Percentiles rank a stretch among this genome's conserved stretches.
These are phyloP conservation scores for Phymorhynchus buccinoides DNA, from an alignment of 1,140 invertebrate species.

Conservation along the genomic window DNA sequence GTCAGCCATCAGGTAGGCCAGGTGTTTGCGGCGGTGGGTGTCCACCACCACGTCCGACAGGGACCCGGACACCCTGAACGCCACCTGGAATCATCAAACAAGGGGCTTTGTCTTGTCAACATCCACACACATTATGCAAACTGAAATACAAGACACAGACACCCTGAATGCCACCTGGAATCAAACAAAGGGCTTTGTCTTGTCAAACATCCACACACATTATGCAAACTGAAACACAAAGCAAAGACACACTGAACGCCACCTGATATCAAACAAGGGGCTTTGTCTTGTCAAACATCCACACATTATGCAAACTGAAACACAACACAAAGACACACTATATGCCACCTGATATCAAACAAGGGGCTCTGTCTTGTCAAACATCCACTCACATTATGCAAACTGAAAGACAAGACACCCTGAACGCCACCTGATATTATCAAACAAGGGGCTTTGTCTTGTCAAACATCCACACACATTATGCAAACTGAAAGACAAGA, in stretches of 20 bases:
- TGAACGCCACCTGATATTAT: conserved; percentile 63
- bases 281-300: neutral
- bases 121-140: conserved; percentile 45
- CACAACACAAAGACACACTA: conserved; percentile 75
- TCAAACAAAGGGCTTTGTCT: neutral
- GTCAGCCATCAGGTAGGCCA: conserved; percentile 97
- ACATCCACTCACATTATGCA: conserved; percentile 40
- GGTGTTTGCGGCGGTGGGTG: conserved; percentile 89
- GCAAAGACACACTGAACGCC: conserved; percentile 72
- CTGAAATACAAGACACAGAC: conserved; percentile 77
- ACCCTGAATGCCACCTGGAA: conserved; percentile 69
- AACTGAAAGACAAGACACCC: conserved; percentile 66
- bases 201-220: neutral
- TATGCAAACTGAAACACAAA: no score
- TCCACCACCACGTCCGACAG: conserved; percentile 90
- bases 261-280: conserved; percentile 56
- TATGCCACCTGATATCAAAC: conserved; percentile 65
- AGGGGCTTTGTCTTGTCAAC: neutral
- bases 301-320: no score
- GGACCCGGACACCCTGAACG: conserved; percentile 74
- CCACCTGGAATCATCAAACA: conserved; percentile 60
- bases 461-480: neutral
- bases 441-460: neutral
- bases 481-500: no score
- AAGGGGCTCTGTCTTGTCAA: neutral